Conservation (phyloP, 2,797 vertebrate genomes). For the Neostethus bicornis region DNA sequence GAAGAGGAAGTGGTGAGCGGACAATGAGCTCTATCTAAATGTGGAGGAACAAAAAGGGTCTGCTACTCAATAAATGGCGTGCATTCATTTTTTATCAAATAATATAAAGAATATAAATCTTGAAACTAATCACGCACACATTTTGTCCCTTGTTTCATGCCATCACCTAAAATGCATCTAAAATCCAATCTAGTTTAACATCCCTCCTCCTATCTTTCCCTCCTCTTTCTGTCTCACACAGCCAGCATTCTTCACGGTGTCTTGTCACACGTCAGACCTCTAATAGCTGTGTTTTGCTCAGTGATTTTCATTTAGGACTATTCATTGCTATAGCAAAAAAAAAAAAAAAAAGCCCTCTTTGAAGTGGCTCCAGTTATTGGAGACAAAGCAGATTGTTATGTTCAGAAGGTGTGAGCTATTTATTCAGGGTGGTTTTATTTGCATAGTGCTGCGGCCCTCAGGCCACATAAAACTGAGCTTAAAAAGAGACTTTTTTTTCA, state of each 20-base stretch:
- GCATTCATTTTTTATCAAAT: slow-evolving; percentile 21
- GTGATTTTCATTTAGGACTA: slow-evolving; percentile 66
- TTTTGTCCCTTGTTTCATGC: slow-evolving; percentile 35
- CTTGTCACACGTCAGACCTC: slow-evolving; percentile 52
- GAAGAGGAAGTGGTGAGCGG: slow-evolving; percentile 12
- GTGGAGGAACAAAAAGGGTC: too few species aligned
- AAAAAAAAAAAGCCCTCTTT: too few species aligned
- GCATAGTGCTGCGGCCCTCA: slow-evolving; percentile 25
- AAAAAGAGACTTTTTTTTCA: slow-evolving; percentile 39
- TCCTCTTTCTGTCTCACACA: slow-evolving; percentile 25
- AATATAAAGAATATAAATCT: slow-evolving; percentile 33
- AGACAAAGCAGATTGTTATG: slow-evolving; percentile 22
- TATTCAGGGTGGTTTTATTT: slow-evolving; percentile 57
- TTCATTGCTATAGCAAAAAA: slow-evolving; percentile 48
- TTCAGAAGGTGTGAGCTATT: slow-evolving; percentile 48
- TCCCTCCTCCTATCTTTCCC: slow-evolving; percentile 2
- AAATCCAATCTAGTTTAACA: slow-evolving; percentile 37
- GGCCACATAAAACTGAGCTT: slow-evolving; percentile 47
- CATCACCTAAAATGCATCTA: slow-evolving; percentile 53
- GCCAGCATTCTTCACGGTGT: slow-evolving; percentile 52
- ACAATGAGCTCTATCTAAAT: neutral
- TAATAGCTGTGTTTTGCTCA: slow-evolving; percentile 67
- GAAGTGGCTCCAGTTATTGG: slow-evolving; percentile 50
- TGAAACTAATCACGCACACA: slow-evolving; percentile 17
- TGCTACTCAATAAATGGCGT: neutral